phyloP scores from a whole-genome alignment of 2,113 vertebrate species.

The Aviceda subcristata region DNA sequence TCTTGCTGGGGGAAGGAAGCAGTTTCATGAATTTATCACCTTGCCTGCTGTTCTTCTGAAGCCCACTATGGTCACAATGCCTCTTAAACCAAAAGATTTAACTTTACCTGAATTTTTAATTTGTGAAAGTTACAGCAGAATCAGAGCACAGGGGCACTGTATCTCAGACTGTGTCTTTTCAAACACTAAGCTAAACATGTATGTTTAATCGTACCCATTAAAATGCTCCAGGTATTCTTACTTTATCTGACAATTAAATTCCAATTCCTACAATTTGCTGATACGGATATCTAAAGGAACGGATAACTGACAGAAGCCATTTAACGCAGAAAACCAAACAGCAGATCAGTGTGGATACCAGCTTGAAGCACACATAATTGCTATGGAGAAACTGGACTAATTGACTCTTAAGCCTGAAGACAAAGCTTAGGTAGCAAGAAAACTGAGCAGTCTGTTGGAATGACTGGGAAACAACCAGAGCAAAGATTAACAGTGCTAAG shows the following conservation, averaged over 20 bases:
- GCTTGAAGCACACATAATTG: not conserved
- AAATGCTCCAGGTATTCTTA: not conserved
- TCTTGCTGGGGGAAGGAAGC: not conserved
- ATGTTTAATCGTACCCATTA: rapidly evolving
- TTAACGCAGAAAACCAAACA: not conserved
- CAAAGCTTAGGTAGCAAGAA: not conserved
- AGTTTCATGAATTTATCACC: not conserved
- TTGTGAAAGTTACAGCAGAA: not conserved
- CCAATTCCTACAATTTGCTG: not conserved
- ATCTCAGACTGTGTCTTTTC: not conserved
- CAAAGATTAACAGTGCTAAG: not conserved
- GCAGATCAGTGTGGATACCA: rapidly evolving
- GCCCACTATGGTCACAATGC: rapidly evolving
- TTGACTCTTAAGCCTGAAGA: not conserved
- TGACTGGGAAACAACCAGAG: not conserved
- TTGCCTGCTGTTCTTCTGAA: not conserved
- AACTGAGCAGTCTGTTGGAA: not conserved
- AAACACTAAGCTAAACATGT: rapidly evolving
- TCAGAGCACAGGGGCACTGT: rapidly evolving
- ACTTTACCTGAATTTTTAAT: not conserved
- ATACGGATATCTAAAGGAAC: rapidly evolving
- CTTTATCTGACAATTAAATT: not conserved
- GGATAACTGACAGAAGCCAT: rapidly evolving
- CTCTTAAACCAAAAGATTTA: not conserved
- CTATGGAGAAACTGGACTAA: not conserved